phyloP scores from a whole-genome alignment of 2,888 invertebrate species.

The Thyatira batis region DNA sequence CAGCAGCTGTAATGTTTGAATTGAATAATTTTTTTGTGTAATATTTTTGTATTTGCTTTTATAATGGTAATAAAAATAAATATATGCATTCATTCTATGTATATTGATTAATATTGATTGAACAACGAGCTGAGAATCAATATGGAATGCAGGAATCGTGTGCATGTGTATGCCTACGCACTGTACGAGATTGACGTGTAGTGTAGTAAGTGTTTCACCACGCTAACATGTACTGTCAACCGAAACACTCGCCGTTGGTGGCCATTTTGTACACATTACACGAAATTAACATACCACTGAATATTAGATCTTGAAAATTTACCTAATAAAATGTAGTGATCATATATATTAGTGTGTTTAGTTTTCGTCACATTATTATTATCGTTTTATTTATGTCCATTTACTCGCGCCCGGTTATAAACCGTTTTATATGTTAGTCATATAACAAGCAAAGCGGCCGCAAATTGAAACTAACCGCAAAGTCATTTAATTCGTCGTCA shows the following conservation, averaged over 20 bases:
- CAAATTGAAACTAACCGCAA: slow-evolving; percentile 71
- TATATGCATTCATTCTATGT: background rate
- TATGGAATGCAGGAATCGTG: background rate
- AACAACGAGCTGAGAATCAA: slow-evolving; percentile 1
- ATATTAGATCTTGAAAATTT: slow-evolving; percentile 7
- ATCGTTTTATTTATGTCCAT: slow-evolving; percentile 30
- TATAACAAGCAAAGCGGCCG: slow-evolving; percentile 62
- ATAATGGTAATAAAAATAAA: background rate
- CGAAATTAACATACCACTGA: slow-evolving; percentile 29
- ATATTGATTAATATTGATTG: background rate
- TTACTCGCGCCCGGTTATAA: slow-evolving; percentile 46
- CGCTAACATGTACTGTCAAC: slow-evolving; percentile 46
- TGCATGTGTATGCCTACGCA: background rate
- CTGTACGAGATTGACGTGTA: slow-evolving; percentile 23
- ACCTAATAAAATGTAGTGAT: slow-evolving; percentile 2
- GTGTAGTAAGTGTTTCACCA: slow-evolving; percentile 25
- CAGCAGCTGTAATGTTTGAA: too few species aligned
- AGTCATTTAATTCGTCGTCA: slow-evolving; percentile 63
- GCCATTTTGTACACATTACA: slow-evolving; percentile 32
- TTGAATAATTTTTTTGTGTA: too few species aligned
- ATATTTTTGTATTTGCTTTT: too few species aligned
- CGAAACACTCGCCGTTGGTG: slow-evolving; percentile 32
- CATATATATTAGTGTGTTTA: too few species aligned
- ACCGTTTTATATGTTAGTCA: slow-evolving; percentile 50
- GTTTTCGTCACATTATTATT: too few species aligned